phyloP scores from a whole-genome alignment of 1,140 invertebrate genomes.

The Brachionus angularis region DNA sequence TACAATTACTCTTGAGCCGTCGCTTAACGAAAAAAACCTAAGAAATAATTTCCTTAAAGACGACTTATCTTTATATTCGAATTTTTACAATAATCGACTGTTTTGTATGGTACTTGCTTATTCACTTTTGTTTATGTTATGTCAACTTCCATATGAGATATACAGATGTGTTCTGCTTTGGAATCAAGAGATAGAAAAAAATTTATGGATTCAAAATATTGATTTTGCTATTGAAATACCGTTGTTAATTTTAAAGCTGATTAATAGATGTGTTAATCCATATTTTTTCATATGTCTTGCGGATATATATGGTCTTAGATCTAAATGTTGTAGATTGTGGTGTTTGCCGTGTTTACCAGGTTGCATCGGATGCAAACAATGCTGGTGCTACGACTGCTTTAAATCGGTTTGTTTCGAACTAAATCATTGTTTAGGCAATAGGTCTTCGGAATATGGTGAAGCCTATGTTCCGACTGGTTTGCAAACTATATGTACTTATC shows the following conservation, averaged over 20 bases:
- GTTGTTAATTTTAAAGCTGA: constrained; percentile 7
- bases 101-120: constrained; percentile 26
- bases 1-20: not conserved
- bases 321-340: constrained; percentile 28
- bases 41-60: constrained; percentile 1
- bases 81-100: not conserved
- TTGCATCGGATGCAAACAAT: constrained; percentile 38
- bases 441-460: not conserved
- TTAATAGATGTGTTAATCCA: constrained; percentile 40
- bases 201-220: not conserved
- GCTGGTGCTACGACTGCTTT: constrained; percentile 37
- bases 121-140: constrained; percentile 19
- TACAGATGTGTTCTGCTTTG: constrained; percentile 11
- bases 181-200: not conserved
- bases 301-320: not conserved
- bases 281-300: constrained; percentile 21
- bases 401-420: constrained; percentile 6
- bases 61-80: constrained; percentile 11
- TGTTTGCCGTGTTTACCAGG: constrained; percentile 31
- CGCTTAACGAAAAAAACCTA: too few species aligned
- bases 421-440: constrained; percentile 17
- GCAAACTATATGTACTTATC: constrained; percentile 39
- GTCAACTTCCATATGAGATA: constrained; percentile 41
- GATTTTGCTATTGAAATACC: constrained; percentile 42
- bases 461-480: constrained; percentile 30